Conservation (phyloP, 1,140 invertebrate species). For the Drosophila hydei region DNA sequence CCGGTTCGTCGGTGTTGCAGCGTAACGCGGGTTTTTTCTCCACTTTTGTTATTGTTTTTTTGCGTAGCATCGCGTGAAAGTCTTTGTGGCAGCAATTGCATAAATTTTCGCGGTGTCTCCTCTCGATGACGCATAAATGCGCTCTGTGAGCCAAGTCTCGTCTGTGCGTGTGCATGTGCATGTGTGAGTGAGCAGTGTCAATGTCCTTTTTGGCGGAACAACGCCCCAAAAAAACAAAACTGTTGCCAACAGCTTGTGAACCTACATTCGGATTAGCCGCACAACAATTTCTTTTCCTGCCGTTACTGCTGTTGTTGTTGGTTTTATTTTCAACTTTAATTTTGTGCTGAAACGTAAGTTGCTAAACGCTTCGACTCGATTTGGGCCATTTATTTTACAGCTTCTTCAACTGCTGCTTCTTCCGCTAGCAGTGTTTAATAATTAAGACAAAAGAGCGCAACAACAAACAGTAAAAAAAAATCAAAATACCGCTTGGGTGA, state of each 20-base stretch:
- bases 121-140: conserved; percentile 70
- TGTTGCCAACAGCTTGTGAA: conserved; percentile 13
- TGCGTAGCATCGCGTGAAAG: conserved; percentile 57
- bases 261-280: conserved; percentile 58
- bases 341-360: conserved; percentile 58
- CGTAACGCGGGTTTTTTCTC: not conserved
- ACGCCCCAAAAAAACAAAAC: conserved; percentile 44
- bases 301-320: not conserved
- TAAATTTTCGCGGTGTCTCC: conserved; percentile 55
- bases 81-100: conserved; percentile 63
- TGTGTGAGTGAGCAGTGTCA: conserved; percentile 53
- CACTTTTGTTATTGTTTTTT: conserved; percentile 71
- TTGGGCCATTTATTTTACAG: conserved; percentile 79
- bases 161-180: conserved; percentile 6
- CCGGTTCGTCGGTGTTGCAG: conserved; percentile 54
- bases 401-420: conserved; percentile 48
- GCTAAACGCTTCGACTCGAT: conserved; percentile 59
- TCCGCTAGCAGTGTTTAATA: conserved; percentile 53
- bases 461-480: conserved; percentile 40
- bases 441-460: conserved; percentile 71
- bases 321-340: not conserved
- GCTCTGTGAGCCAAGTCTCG: conserved; percentile 28
- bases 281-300: not conserved
- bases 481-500: conserved; percentile 69
- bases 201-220: conserved; percentile 71